Percentiles rank a stretch among this genome's conserved stretches.
phyloP scores from a whole-genome alignment of 2,888 invertebrate species.

The Archips xylosteana region DNA sequence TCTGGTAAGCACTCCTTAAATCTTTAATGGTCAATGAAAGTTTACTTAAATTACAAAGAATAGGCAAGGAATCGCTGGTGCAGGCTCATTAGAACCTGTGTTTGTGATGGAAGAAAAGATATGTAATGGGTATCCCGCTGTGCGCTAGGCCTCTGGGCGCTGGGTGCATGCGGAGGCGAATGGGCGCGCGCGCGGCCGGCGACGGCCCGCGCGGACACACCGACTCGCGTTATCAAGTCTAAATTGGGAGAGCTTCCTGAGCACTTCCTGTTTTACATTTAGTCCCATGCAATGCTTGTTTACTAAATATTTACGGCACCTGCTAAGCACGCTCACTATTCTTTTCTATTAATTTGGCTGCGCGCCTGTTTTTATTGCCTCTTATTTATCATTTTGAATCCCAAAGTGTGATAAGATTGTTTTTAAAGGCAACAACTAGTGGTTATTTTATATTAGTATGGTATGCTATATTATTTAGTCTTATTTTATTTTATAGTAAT shows the following conservation, averaged over 20 bases:
- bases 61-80: background rate
- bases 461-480: no score
- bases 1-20: slow-evolving; percentile 85
- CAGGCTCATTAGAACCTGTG: background rate
- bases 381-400: no score
- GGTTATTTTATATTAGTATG: no score
- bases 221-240: slow-evolving; percentile 36
- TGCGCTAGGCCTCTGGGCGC: background rate
- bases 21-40: slow-evolving; percentile 32
- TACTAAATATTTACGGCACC: background rate
- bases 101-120: background rate
- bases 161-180: background rate
- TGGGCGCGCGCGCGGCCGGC: background rate
- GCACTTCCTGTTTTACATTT: slow-evolving; percentile 28
- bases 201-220: background rate
- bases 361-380: background rate
- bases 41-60: background rate
- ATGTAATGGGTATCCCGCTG: background rate
- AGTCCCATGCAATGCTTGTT: slow-evolving; percentile 30
- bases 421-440: no score
- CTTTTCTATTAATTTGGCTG: background rate
- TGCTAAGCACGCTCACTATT: background rate
- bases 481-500: no score
- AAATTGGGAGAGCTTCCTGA: slow-evolving; percentile 36
- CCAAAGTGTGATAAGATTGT: no score